Evolutionary conservation across 2,113 vertebrate genomes (phyloP), one percentile per base, ranked within the genome.

Genomic region (Hemiscyllium ocellatum): DNA sequence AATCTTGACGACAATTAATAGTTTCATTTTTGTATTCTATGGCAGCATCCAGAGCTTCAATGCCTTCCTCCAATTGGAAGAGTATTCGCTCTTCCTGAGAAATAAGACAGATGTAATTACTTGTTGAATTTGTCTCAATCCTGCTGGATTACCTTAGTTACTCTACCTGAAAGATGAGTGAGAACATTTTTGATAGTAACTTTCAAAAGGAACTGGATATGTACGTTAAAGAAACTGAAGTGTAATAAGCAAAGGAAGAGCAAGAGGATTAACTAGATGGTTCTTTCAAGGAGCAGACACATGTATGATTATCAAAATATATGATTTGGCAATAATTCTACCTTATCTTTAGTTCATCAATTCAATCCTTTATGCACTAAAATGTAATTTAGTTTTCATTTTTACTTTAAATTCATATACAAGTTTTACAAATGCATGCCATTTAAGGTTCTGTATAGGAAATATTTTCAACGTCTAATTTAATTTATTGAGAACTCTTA

Each of bases 1-100:
- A 97, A 78, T 97, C 96, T 96, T 98, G 97, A 56, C 97, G 97
- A 96, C 97, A 97, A 96, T 97, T 97, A 96, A 99, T 98, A 80
- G 90, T 97, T 96, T 97, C 96, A 96, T 98, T 98, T 96, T 99
- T 98, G 96, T 98, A 98, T 96, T 98, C 98, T 96, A 99, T 97
- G 78, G 98, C 98, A 91, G 98, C 98, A 96, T 98, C 98, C 97
- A 99, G 97, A 87, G 98, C 98, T 97, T 99, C 98, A 96, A 99
- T 97, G 66, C 97, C 98, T 97, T 99, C 99, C 96, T 99, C 98
- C 95, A 99, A 97, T 96, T 98, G 98, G 80, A 99, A 98, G 96
- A 99, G 97, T 76, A 96, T 95, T 96, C 97, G 97, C 95, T 98
- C 98, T 96, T 99, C 98, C 99, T 99, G 96, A 70, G 96, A 80